Base-by-base conservation (phyloP, 2,113 vertebrate species). In the Boulengerochromis microlepis region DNA sequence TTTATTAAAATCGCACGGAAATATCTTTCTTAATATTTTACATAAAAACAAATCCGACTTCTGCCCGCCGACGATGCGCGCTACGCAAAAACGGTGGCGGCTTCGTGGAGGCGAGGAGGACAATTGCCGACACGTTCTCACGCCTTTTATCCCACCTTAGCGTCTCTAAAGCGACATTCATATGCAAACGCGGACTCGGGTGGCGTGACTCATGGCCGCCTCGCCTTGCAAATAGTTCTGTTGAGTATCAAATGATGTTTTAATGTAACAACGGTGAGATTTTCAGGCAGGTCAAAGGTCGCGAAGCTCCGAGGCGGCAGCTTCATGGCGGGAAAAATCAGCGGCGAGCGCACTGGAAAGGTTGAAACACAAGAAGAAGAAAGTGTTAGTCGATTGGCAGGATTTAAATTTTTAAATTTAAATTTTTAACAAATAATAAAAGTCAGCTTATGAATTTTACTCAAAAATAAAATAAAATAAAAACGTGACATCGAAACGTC, bases 21-120 rank as follows among this genome's bases (percentile, higher is more conserved):
- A 94, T 84, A 9, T 90, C 66, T 80, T 47, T 78, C 71, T 50
- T 83, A 86, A 88, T 54, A 92, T 95, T 97, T 97, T 97, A 96
- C 96, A 97, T 97, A 97, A 95, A 95, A 91, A 93, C 96, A 97
- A 97, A 96, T 95, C 56, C 24, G 66, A 24, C 80, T 85, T 74
- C 50, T 82, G 35, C 66, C 24, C 52, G 86, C 88, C 80, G 74
- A 61, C 90, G 82, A 86, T 95, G 93, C 90, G 91, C 78, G n/a
- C 16, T 54, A 96, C 95, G 93, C 96, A 96, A 96, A 95, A 10
- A 86, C 85, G 18, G 93, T 71, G 93, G 80, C 69, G 35, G 85
- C 66, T 24, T 35, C 42, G 38, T 45, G 57, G 54, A 7, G 50
- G 69, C 38, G 69, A 66, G 71, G 12, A 10, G 47, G 57, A 95